These are phyloP conservation scores for Sylvicola fuscatus DNA, from an alignment of 2,888 invertebrate genomes.

Conservation along the genomic window DNA sequence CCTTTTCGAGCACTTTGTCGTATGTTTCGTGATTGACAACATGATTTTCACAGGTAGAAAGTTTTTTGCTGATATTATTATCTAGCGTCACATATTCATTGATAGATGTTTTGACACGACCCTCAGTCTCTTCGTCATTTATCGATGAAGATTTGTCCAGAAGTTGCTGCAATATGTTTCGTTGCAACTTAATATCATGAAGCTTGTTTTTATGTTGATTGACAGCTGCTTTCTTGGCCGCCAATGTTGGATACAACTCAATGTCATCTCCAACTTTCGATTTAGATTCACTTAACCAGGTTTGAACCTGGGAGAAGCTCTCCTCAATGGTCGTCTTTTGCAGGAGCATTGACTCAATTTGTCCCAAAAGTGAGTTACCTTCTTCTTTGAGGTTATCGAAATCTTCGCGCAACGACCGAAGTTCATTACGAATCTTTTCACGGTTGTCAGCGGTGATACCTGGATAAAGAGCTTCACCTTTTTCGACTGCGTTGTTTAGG, in stretches of 20 bases:
- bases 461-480: conserved; percentile 74
- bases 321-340: conserved; percentile 88
- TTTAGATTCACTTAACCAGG: conserved; percentile 68
- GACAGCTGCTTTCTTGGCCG: conserved; percentile 73
- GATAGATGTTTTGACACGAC: conserved; percentile 50
- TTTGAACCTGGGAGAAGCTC: conserved; percentile 67
- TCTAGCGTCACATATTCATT: conserved; percentile 48
- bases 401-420: conserved; percentile 56
- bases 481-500: conserved; percentile 60
- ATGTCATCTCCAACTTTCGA: conserved; percentile 48
- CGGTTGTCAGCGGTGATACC: conserved; percentile 73
- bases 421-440: conserved; percentile 62
- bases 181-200: conserved; percentile 73
- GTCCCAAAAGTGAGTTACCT: conserved; percentile 65
- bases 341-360: conserved; percentile 71
- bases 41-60: conserved; percentile 43
- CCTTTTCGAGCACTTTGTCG: conserved; percentile 60
- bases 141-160: conserved; percentile 62
- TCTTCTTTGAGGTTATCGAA: conserved; percentile 72
- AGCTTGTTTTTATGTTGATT: conserved; percentile 59
- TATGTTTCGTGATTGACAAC: conserved; percentile 67
- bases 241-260: conserved; percentile 55
- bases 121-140: conserved; percentile 58
- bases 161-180: conserved; percentile 63
- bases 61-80: conserved; percentile 42